phyloP scores from a whole-genome alignment of 2,888 invertebrate genomes.

The Thera britannica region DNA sequence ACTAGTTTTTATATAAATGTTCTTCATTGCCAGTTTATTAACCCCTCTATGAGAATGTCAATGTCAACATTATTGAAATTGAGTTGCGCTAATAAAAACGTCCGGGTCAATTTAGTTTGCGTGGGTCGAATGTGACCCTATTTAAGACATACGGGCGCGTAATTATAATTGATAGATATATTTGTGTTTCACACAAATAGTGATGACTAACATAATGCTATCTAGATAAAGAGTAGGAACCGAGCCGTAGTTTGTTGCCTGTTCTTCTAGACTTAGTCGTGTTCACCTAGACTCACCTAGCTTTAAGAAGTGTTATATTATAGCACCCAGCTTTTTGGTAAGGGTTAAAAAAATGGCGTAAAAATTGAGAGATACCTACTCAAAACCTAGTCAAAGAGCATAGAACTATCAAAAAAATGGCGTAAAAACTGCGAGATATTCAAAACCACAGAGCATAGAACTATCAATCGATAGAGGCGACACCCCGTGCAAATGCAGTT shows the following conservation, averaged over 20 bases:
- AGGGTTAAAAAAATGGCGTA: too few species aligned
- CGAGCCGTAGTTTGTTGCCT: too few species aligned
- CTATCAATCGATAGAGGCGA: conserved; percentile 39
- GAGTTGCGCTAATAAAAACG: conserved; percentile 23
- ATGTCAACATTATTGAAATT: conserved; percentile 15
- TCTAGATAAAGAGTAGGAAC: too few species aligned
- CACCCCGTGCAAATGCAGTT: conserved; percentile 53
- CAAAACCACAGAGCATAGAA: conserved; percentile 28
- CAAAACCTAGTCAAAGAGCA: conserved; percentile 24
- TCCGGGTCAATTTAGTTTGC: conserved; percentile 11
- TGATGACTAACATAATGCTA: too few species aligned
- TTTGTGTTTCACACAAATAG: background rate
- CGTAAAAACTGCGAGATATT: background rate
- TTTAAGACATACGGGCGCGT: conserved; percentile 15
- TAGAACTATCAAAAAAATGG: conserved; percentile 25
- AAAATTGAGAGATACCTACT: too few species aligned
- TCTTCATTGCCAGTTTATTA: background rate
- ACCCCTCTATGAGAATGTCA: conserved; percentile 8
- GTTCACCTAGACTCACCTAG: too few species aligned
- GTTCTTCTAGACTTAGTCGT: too few species aligned
- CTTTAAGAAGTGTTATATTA: too few species aligned
- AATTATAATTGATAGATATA: conserved; percentile 10
- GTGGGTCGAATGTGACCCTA: background rate
- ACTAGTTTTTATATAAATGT: background rate
- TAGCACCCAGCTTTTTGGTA: too few species aligned